Conservation (phyloP, 2,113 vertebrate genomes). For the Calyptomena viridis region DNA sequence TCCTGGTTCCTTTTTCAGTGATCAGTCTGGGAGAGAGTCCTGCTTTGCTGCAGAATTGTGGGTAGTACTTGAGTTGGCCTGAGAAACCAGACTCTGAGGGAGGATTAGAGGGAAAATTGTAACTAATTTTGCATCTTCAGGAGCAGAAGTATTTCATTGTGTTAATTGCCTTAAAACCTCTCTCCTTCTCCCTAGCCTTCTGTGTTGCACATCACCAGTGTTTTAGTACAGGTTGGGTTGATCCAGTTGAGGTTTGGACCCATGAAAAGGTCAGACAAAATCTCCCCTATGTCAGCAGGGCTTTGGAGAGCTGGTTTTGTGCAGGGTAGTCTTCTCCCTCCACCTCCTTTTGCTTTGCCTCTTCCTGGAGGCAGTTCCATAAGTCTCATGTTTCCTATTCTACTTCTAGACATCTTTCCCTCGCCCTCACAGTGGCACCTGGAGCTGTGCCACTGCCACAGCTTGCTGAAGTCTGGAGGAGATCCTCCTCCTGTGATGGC, state of each 20-base stretch:
- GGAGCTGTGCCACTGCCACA: neutral
- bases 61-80: neutral
- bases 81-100: neutral
- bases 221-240: neutral
- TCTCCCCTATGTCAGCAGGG: neutral
- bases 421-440: neutral
- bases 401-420: neutral
- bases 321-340: neutral
- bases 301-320: neutral
- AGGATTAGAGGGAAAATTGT: neutral
- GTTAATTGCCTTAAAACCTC: neutral
- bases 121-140: neutral
- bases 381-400: neutral
- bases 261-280: neutral
- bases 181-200: neutral
- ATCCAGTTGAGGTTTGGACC: neutral
- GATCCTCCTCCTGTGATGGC: neutral
- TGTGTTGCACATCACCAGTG: rapidly evolving
- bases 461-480: neutral
- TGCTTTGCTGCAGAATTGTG: neutral
- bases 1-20: neutral
- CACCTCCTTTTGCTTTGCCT: neutral
- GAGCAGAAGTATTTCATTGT: neutral
- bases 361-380: neutral
- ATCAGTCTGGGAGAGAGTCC: neutral